Base-by-base conservation (phyloP, 37 sponge, comb jelly and placozoan species). In the Tethya wilhelma region DNA sequence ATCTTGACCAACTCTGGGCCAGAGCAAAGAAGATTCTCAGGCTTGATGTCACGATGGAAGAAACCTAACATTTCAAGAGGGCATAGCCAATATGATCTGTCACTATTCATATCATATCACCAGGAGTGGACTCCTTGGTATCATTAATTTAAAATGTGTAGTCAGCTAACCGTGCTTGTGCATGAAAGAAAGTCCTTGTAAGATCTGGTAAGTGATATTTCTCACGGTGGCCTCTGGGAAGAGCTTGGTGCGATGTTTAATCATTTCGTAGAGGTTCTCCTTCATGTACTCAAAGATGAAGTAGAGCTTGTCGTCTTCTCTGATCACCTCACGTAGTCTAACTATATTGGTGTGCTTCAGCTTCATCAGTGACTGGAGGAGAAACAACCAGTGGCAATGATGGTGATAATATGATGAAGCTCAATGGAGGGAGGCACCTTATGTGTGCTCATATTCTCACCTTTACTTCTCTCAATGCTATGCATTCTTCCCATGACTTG, bases 201-300 rank as follows among this genome's bases (percentile, higher is more conserved):
- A 69, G 25, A 98, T 74, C 79, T 98, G 99, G 59, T 91, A 96
- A 33, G 74, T 74, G 33, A 98, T 95, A 72, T 98, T 98, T 36
- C 99, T 65, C 23, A 96, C 89, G 22, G 83, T 84, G 3, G 88
- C 71, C 64, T 98, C 99, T 23, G 94, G 96, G 75, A 90, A 94
- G 32, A 39, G 76, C 69, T 89, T 90, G 59, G 85, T 87, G 14
- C 97, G 86, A 53, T 75, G 57, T 71, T 98, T 94, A n/a, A 96
- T 96, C 90, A 98, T 57, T 69, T 98, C 91, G 44, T 91, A 93
- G 23, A 98, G 67, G 64, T 98, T 94, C 60, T 93, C 92, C 67
- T 88, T 90, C 99, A 98, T 98, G 83, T 88, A 96, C 80, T 98
- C 99, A 86, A 98, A 98, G 34, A 98, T 84, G 53, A 95, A 93